These are phyloP conservation scores for Hermaeophaga mercurialis DNA, from an alignment of 2,888 invertebrate species.

Conservation along the genomic window DNA sequence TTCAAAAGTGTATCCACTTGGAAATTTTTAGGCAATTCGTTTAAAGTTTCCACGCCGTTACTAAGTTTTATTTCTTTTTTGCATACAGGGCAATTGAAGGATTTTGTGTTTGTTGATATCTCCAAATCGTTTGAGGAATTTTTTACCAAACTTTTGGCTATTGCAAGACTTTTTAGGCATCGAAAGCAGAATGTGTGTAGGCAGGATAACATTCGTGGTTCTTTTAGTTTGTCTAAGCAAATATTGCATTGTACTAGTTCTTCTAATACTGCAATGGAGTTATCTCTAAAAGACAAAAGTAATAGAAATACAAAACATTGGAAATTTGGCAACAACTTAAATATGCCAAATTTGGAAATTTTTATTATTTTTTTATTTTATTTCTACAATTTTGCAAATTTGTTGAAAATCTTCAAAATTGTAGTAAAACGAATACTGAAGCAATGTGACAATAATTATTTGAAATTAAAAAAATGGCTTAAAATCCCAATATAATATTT, in stretches of 20 bases:
- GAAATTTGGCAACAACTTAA: too few species aligned
- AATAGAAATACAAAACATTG: too few species aligned
- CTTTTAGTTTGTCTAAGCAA: conserved; percentile 63
- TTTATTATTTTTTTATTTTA: too few species aligned
- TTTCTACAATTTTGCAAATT: too few species aligned
- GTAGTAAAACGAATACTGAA: too few species aligned
- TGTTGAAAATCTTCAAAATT: too few species aligned
- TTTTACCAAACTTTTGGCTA: conserved; percentile 38
- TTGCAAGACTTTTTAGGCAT: conserved; percentile 62
- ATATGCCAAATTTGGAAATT: too few species aligned
- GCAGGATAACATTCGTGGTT: conserved; percentile 69
- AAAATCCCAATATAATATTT: too few species aligned
- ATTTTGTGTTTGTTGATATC: conserved; percentile 8
- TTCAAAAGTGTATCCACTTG: conserved; percentile 68
- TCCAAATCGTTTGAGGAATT: neutral
- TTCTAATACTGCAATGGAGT: conserved; percentile 60
- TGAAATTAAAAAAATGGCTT: too few species aligned
- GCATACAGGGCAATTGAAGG: conserved; percentile 65
- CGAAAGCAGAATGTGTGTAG: conserved; percentile 70
- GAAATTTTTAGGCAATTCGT: conserved; percentile 68
- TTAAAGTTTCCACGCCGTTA: conserved; percentile 60
- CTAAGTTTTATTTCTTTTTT: conserved; percentile 57
- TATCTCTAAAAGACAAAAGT: conserved; percentile 34
- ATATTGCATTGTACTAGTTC: conserved; percentile 67
- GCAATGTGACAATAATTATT: too few species aligned